phyloP scores from a whole-genome alignment of 1,140 invertebrate species.

The Brachionus sp. region DNA sequence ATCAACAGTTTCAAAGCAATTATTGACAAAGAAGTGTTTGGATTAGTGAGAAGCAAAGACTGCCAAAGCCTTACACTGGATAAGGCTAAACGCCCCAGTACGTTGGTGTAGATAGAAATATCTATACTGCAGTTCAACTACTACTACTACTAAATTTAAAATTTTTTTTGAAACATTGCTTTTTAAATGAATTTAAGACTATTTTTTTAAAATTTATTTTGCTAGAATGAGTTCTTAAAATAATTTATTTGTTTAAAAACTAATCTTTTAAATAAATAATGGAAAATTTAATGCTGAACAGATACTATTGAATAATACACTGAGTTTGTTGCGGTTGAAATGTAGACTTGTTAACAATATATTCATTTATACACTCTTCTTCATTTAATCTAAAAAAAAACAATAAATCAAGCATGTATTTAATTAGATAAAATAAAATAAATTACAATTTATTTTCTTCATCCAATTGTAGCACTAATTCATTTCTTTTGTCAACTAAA shows the following conservation, averaged over 20 bases:
- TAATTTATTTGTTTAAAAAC: not conserved
- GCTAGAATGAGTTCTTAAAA: not conserved
- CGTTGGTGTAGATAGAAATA: no score
- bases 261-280: not conserved
- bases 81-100: no score
- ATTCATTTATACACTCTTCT: conserved; percentile 13
- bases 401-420: not conserved
- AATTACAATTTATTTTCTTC: conserved; percentile 41
- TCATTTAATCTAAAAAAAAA: not conserved
- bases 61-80: no score
- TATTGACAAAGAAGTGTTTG: no score
- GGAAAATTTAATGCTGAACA: not conserved
- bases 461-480: conserved; percentile 20
- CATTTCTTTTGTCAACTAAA: conserved; percentile 34
- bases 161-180: not conserved
- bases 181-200: no score
- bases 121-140: no score
- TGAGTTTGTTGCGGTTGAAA: conserved; percentile 8
- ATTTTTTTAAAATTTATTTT: no score
- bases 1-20: no score
- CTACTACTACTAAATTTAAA: no score
- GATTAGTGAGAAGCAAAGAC: no score
- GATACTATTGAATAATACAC: not conserved
- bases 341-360: not conserved
- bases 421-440: not conserved